Evolutionary conservation across 35 echinoderm and acorn worm species (phyloP).

Genomic region (Apostichopus californicus): DNA sequence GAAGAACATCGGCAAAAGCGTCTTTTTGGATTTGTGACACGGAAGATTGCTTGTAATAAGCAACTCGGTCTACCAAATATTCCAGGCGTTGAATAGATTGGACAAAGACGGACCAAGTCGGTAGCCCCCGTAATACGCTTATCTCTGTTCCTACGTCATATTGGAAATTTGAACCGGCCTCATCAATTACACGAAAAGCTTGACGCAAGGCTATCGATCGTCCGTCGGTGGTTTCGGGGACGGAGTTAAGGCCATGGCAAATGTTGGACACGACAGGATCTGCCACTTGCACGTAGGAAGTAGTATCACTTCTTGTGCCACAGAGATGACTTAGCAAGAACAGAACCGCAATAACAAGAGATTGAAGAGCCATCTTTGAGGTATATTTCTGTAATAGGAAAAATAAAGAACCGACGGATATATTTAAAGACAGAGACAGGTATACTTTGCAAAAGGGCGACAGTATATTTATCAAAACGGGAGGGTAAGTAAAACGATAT

Average conservation of each 20-base stretch:
- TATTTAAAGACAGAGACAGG: too few species aligned
- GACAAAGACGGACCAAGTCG: neutral
- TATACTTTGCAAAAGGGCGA: neutral
- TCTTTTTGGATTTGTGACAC: neutral
- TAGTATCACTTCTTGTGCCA: neutral
- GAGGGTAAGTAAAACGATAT: too few species aligned
- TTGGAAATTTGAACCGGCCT: slow-evolving; percentile 20
- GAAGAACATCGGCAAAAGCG: neutral
- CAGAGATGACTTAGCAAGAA: neutral
- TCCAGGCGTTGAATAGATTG: slow-evolving; percentile 3
- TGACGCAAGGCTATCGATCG: neutral
- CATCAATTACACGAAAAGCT: neutral
- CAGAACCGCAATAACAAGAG: neutral
- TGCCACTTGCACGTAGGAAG: neutral
- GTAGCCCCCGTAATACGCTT: neutral
- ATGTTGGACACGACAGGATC: neutral
- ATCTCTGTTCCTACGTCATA: neutral
- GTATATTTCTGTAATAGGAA: neutral
- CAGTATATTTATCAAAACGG: neutral
- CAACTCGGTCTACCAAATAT: neutral
- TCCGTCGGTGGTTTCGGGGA: neutral
- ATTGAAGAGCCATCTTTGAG: neutral
- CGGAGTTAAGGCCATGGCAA: neutral
- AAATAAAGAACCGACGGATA: neutral
- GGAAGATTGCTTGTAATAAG: neutral